These are phyloP conservation scores for Metalampra italica DNA, from an alignment of 2,888 invertebrate species.

Conservation along the genomic window DNA sequence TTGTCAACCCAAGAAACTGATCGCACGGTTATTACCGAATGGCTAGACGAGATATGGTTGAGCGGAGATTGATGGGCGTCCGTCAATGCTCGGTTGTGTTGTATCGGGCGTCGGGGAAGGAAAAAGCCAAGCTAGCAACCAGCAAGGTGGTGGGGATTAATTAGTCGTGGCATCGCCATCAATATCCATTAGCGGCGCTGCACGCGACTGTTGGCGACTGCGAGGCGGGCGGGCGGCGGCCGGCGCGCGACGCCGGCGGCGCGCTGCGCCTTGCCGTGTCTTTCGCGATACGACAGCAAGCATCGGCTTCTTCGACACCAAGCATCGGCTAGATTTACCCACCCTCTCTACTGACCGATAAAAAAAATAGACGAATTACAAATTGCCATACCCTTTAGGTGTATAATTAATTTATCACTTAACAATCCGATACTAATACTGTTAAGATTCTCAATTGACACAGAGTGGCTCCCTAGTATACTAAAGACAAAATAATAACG, in stretches of 20 bases:
- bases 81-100: conserved; percentile 30
- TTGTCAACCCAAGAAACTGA: conserved; percentile 38
- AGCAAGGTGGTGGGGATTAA: conserved; percentile 58
- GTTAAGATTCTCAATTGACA: neutral
- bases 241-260: conserved; percentile 26
- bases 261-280: conserved; percentile 21
- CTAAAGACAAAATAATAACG: conserved; percentile 19
- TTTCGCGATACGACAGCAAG: conserved; percentile 34
- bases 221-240: conserved; percentile 24
- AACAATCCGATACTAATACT: neutral
- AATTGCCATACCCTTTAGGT: too few relatives aligned
- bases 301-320: conserved; percentile 55
- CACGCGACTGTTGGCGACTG: conserved; percentile 58
- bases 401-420: neutral
- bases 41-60: conserved; percentile 38
- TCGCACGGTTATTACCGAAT: conserved; percentile 20
- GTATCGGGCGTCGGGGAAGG: conserved; percentile 38
- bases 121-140: conserved; percentile 42
- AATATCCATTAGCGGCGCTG: conserved; percentile 76
- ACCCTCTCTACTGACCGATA: too few relatives aligned
- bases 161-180: conserved; percentile 72
- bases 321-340: too few relatives aligned
- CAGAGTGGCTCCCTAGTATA: conserved; percentile 3
- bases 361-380: too few relatives aligned
- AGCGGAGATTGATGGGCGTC: conserved; percentile 44